Base-by-base conservation (phyloP, 2,888 invertebrate genomes). In the Hypercompe scribonia region DNA sequence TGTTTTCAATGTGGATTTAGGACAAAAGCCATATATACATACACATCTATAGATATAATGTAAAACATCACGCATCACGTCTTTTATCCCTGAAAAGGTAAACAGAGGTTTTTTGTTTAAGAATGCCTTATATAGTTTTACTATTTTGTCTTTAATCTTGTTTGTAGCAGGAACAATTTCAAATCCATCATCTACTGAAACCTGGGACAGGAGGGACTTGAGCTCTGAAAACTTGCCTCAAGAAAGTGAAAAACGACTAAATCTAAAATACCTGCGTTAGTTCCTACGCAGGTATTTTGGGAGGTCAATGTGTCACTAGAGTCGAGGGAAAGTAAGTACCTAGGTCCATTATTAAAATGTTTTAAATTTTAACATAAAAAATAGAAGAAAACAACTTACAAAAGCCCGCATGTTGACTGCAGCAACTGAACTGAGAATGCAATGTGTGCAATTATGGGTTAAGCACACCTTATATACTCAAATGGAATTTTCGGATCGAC, bases 381-480 rank as follows among this genome's bases (percentile, higher is more conserved):
- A 28, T 65, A 65, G 2, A 50, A 15, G 5, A 68, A 71, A n/a
- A 18, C 54, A 82, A 94, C 94, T 95, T 78, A 95, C 95, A 77
- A 94, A 84, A 79, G 86, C 87, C 82, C 89, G 90, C 95, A 95
- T 95, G 91, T 86, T 86, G 78, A 83, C 90, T 84, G 90, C 84
- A 78, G 81, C 84, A 82, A 83, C 78, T 83, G 90, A 76, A 83
- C 85, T 83, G 87, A 87, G 90, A 89, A 90, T 90, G 90, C 85
- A 79, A 88, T 92, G 80, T 94, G 92, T 79, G 84, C 88, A 88
- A 90, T 89, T 85, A 87, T 71, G 76, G 83, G 81, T 84, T 73
- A 39, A 64, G 78, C 83, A 81, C 88, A 88, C 90, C 92, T 94
- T 95, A 87, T 94, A 94, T 94, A 94, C 92, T 81, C 58, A 80